Conservation (phyloP, 2,113 vertebrate genomes). For the Penelope pileata region DNA sequence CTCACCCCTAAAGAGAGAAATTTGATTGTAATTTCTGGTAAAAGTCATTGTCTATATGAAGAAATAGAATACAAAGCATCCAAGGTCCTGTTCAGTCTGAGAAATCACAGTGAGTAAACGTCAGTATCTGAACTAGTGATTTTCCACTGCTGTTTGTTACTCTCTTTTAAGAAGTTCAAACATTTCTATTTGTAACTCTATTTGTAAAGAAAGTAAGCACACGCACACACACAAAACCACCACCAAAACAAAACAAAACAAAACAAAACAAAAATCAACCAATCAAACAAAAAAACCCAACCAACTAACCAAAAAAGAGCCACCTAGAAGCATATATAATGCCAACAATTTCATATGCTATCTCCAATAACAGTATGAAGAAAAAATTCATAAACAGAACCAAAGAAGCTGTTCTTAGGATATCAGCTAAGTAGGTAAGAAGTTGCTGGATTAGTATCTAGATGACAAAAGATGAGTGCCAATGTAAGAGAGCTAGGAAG, state of each 20-base stretch:
- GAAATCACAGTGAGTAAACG: background rate
- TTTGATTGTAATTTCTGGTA: background rate
- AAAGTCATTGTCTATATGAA: background rate
- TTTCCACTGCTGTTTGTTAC: background rate
- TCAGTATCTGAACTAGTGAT: background rate
- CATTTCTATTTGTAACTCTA: too few relatives aligned
- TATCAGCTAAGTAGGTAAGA: background rate
- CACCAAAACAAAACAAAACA: too few relatives aligned
- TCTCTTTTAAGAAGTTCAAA: fast-evolving
- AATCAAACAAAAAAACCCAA: too few relatives aligned
- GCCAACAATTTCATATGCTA: background rate
- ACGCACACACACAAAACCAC: too few relatives aligned
- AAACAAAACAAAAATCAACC: too few relatives aligned
- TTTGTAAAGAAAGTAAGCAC: too few relatives aligned
- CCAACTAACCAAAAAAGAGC: too few relatives aligned
- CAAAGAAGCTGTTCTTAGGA: background rate
- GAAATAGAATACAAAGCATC: background rate
- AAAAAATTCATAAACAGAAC: background rate
- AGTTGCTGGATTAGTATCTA: background rate
- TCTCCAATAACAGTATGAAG: background rate
- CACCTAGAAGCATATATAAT: background rate
- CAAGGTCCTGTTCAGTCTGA: background rate
- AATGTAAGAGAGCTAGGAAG: background rate
- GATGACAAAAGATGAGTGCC: background rate
- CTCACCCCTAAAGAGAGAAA: background rate